Conservation (phyloP, 2,113 vertebrate genomes). For the Arvicanthis niloticus region DNA sequence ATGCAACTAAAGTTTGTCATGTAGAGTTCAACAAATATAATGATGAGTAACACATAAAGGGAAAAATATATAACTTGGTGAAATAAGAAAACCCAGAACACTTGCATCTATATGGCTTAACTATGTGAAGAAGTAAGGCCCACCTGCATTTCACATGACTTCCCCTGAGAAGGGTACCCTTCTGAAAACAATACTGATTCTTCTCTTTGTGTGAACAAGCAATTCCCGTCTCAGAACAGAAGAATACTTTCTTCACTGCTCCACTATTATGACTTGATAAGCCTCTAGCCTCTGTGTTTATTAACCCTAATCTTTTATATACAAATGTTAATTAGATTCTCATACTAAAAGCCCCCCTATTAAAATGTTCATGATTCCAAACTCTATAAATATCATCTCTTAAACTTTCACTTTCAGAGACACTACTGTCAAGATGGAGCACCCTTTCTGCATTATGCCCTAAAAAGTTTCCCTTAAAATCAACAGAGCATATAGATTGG, state of each 20-base stretch:
- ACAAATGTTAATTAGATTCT: background rate
- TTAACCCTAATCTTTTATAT: constrained; percentile 12
- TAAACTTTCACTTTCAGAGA: background rate
- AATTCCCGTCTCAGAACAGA: background rate
- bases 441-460: background rate
- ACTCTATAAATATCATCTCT: background rate
- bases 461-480: background rate
- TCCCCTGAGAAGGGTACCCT: background rate
- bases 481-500: background rate
- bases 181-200: background rate
- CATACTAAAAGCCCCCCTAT: background rate
- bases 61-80: background rate
- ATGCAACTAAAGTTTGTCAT: background rate
- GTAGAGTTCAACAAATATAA: background rate
- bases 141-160: background rate
- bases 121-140: background rate
- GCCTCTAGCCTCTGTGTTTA: background rate
- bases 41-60: background rate
- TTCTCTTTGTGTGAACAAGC: background rate
- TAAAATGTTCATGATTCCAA: constrained; percentile 5
- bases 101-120: background rate
- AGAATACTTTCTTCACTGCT: background rate
- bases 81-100: background rate
- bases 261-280: background rate
- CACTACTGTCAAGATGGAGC: background rate